These are phyloP conservation scores for Tetragonula carbonaria DNA, from an alignment of 2,888 invertebrate species.

Conservation along the genomic window DNA sequence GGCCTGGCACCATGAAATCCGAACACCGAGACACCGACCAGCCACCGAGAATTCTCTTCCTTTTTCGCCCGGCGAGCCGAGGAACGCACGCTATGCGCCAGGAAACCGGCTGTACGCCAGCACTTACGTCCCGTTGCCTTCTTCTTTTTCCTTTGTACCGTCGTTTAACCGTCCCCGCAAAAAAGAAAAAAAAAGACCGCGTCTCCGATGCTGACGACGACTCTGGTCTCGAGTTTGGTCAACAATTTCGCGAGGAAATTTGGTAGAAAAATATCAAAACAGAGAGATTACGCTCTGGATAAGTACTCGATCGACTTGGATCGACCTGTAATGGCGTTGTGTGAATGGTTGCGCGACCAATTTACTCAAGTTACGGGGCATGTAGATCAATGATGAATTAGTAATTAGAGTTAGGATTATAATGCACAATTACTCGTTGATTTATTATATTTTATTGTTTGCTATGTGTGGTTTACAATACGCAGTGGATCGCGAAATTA, in stretches of 20 bases:
- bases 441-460: too few species aligned
- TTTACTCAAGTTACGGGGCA: not conserved
- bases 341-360: not conserved
- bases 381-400: not conserved
- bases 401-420: not conserved
- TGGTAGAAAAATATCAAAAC: not conserved
- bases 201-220: not conserved
- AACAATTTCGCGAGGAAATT: not conserved
- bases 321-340: not conserved
- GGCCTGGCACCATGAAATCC: conserved; percentile 45
- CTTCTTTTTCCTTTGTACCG: conserved; percentile 1
- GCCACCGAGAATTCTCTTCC: conserved; percentile 39
- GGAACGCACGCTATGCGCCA: conserved; percentile 43
- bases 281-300: not conserved
- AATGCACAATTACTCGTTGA: too few species aligned
- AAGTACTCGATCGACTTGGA: not conserved
- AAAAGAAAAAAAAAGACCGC: not conserved
- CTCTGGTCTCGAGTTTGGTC: not conserved
- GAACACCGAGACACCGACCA: not conserved
- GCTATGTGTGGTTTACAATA: too few species aligned
- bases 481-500: too few species aligned
- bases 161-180: not conserved
- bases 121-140: not conserved
- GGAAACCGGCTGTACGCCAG: not conserved
- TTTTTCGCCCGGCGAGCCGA: conserved; percentile 34